Evolutionary conservation across 2,888 invertebrate genomes (phyloP).

Genomic region (Petrophora chlorosata): DNA sequence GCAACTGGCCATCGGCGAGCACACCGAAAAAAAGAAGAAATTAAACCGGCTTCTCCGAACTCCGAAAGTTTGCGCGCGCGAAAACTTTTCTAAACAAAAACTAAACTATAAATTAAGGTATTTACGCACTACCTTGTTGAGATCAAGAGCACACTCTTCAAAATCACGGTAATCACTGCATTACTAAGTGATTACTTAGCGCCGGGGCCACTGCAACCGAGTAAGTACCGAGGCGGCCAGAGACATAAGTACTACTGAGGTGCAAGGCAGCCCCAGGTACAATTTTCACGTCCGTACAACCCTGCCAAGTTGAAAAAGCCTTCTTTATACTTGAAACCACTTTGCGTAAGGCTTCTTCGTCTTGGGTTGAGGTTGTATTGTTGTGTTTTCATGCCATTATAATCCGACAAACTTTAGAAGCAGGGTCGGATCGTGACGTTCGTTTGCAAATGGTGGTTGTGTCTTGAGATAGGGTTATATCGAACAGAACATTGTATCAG

Average conservation of each 20-base stretch:
- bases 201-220: constrained; percentile 35
- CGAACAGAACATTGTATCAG: constrained; percentile 65
- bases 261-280: constrained; percentile 67
- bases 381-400: constrained; percentile 15
- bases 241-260: constrained; percentile 67
- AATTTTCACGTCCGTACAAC: constrained; percentile 67
- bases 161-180: constrained; percentile 65
- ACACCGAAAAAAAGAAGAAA: constrained; percentile 29
- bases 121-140: constrained; percentile 51
- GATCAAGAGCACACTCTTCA: constrained; percentile 59
- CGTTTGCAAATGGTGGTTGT: background rate
- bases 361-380: constrained; percentile 10
- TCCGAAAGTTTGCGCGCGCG: constrained; percentile 11
- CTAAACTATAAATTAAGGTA: constrained; percentile 31
- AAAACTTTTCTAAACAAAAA: constrained; percentile 5
- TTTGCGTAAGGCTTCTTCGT: constrained; percentile 25
- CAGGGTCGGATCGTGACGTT: background rate
- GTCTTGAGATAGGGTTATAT: constrained; percentile 19
- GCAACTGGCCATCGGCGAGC: constrained; percentile 20
- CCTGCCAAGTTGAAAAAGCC: constrained; percentile 48
- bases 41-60: constrained; percentile 26
- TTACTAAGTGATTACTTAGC: constrained; percentile 48
- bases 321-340: constrained; percentile 24
- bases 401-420: background rate
- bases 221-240: constrained; percentile 44